Base-by-base conservation (phyloP, 2,113 vertebrate species). In the Kobus ellipsiprymnus region DNA sequence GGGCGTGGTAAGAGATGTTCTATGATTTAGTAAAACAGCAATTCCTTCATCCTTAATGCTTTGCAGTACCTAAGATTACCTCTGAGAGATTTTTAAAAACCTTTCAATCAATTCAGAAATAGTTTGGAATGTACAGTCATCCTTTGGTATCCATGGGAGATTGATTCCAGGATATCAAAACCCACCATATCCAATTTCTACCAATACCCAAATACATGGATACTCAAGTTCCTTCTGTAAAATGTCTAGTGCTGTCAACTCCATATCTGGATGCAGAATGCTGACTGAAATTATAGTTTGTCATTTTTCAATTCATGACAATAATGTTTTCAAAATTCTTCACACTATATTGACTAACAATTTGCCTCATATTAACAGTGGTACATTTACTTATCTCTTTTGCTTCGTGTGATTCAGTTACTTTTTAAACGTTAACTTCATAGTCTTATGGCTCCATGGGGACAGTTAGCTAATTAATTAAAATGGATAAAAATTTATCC, bases 241-340 rank as follows among this genome's bases (percentile, higher is more conserved):
- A 36, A 83, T 16, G 33, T 23, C 33, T 52, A n/a, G 48, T 54
- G 17, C 17, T 23, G 6, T 54, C 11, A 12, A n/a, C 19, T 54
- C 80, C 30, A 2, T 55, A 55, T 55, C 33, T 23, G 3, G 33
- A 55, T 55, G 4, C 52, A 55, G 21, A 83, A 25, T 23, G 33
- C 33, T 54, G 21, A 83, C 0, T 27, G 67, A 40, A 91, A 94
- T 52, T 29, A 50, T 48, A 89, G 89, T 93, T 87, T 85, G 2
- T 62, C n/a, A 88, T 48, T 90, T 50, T 80, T 88, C 9, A 96
- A 16, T 71, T 83, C 7, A 93, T 93, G 95, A 93, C 33, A 95
- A 59, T 74, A 94, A 64, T 0, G 7, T 55, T 83, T 19, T 55
- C 17, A 13, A 94, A 95, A 57, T 55, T 64, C 40, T 93, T 94